Base-by-base conservation (phyloP, 2,888 invertebrate genomes). In the Hesperia comma region DNA sequence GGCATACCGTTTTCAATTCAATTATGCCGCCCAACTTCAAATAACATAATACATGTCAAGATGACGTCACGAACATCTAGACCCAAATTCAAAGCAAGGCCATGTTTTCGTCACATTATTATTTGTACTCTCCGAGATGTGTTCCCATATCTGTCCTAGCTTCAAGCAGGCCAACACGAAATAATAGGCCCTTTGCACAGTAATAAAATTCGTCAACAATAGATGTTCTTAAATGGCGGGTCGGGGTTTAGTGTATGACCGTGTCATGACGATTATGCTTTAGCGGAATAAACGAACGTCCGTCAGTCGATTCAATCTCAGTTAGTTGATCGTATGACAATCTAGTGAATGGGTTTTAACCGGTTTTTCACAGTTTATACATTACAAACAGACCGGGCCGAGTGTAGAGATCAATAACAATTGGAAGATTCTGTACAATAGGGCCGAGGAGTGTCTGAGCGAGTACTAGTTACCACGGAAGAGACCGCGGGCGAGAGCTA, bases 161-260 rank as follows among this genome's bases (percentile, higher is more conserved):
- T 79, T 79, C 77, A 80, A 84, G 82, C 86, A 86, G 87, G 87
- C 88, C 87, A 87, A 87, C 84, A 86, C 85, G 82, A 78, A 82
- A 77, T 77, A 78, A 81, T 77, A 83, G 83, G 84, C 83, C 85
- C 83, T 77, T 81, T 75, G 71, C 64, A 64, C 32, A 79, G 74
- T 80, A 76, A 82, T 78, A 82, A 8, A 80, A 78, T 78, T 68
- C 61, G 68, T 72, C 69, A 69, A 70, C 64, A 70, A 70, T 70
- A 61, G 57, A 72, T 75, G 71, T 74, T 70, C 72, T 72, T 74
- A 71, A 70, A 73, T 74, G 73, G 69, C 68, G 41, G 63, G 51
- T 55, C 63, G 63, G 54, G 60, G 56, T 33, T 66, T 68, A 64
- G 71, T 72, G 68, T 72, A 54, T 61, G 61, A 67, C 67, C 61